These are phyloP conservation scores for Synergus umbraculus DNA, from an alignment of 2,888 invertebrate genomes.

Conservation along the genomic window DNA sequence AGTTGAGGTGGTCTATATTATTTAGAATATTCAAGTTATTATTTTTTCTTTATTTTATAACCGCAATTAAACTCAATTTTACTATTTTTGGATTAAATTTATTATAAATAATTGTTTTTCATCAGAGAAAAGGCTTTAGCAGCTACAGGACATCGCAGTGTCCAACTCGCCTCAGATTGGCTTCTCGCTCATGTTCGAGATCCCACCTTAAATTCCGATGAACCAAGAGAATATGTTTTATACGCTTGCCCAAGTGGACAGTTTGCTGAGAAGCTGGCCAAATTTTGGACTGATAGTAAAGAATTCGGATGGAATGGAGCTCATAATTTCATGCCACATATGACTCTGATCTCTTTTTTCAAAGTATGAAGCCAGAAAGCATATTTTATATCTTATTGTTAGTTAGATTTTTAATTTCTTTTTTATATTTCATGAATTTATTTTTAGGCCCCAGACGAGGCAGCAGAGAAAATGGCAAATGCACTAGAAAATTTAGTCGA, in stretches of 20 bases:
- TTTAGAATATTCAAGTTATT: too few species aligned
- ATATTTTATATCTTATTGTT: neutral
- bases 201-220: slow-evolving; percentile 86
- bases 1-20: neutral
- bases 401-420: slow-evolving; percentile 2
- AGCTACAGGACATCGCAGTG: slow-evolving; percentile 92
- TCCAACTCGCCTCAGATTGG: slow-evolving; percentile 95
- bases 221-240: slow-evolving; percentile 90
- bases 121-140: slow-evolving; percentile 91
- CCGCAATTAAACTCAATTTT: too few species aligned
- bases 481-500: slow-evolving; percentile 87
- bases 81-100: too few species aligned
- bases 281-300: slow-evolving; percentile 89
- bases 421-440: slow-evolving; percentile 40
- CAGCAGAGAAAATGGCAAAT: slow-evolving; percentile 84
- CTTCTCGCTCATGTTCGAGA: slow-evolving; percentile 93
- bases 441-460: slow-evolving; percentile 86
- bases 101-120: slow-evolving; percentile 57
- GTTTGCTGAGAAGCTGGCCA: slow-evolving; percentile 84
- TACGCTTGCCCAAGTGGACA: slow-evolving; percentile 91
- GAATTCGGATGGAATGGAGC: slow-evolving; percentile 92
- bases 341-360: slow-evolving; percentile 93
- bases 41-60: too few species aligned
- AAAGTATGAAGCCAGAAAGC: slow-evolving; percentile 80
- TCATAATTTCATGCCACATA: slow-evolving; percentile 93